Base-by-base conservation (phyloP, 2,797 vertebrate species). In the Sciaenops ocellatus region DNA sequence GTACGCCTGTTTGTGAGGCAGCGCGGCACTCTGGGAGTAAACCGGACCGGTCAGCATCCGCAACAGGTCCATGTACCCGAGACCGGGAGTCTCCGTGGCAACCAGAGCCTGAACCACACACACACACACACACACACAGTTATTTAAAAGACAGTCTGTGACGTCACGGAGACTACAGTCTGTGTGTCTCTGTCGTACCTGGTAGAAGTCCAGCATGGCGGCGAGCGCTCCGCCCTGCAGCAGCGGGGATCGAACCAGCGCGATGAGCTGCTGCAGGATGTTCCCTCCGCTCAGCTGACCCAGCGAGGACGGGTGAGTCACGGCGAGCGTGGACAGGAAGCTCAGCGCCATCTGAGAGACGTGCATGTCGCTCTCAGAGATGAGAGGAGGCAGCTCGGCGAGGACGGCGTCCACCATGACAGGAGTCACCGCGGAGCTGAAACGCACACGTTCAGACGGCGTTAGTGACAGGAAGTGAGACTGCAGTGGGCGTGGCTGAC, bases 281-380 rank as follows among this genome's bases (percentile, higher is more conserved):
- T 97, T 91, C 0, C 92, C 97, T 11, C 97, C 97, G 63, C 97
- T 98, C 86, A 99, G 97, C 95, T 98, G 98, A 22, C 97, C 96
- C 70, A 99, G 94, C 12, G 98, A 97, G n/a, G 98, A 97, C 56
- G 98, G 98, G 94, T 99, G 98, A 3, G 98, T 98, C 78, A 97
- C 97, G 50, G 98, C 98, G 90, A 99, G 94, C 0, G 98, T 99
- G 79, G 98, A 99, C 84, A 99, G 95, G 92, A 99, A 99, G 93
- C 97, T 98, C 90, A 99, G 97, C 67, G 98, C 98, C 97, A 99
- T 99, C 94, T 99, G 98, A 0, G 98, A 99, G 67, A 99, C 98
- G 26, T 99, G 98, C 98, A 99, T 99, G 94, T 99, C 98, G 57
- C 97, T 98, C 93, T 99, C 98, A 0, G 97, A 99, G 93, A 99